A percentile compares a stretch with the other conserved stretches of the same genome.
Evolutionary conservation across 2,797 vertebrate species (phyloP).

Genomic region (Spinibarbus caldwelli): DNA sequence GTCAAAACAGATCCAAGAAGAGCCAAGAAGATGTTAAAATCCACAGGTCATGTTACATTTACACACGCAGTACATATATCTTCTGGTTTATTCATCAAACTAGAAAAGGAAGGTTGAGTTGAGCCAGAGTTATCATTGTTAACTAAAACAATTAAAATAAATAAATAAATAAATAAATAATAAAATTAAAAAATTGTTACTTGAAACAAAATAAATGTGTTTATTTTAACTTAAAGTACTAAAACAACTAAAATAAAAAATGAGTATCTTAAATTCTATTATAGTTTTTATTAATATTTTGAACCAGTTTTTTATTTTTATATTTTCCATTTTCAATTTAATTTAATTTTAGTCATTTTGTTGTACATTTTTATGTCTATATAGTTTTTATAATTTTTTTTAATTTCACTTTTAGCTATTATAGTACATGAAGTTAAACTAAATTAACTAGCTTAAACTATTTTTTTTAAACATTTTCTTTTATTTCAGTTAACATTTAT

Average conservation of each 20-base stretch:
- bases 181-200: no score
- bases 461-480: background rate
- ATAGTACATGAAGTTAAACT: background rate
- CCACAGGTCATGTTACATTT: background rate
- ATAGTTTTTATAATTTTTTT: no score
- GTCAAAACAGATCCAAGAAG: background rate
- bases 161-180: no score
- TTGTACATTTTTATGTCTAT: background rate
- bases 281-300: background rate
- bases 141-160: no score
- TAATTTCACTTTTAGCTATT: no score
- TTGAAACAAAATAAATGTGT: no score
- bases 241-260: background rate
- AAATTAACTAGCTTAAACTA: background rate
- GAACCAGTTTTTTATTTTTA: background rate
- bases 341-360: background rate
- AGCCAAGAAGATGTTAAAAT: no score
- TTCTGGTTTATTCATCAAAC: background rate
- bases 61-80: rapidly evolving
- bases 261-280: background rate
- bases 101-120: no score
- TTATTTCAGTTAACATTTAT: background rate
- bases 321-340: background rate
- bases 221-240: background rate
- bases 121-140: no score